These are phyloP conservation scores for Lichenostomus cassidix DNA, from an alignment of 2,113 vertebrate genomes.

Conservation along the genomic window DNA sequence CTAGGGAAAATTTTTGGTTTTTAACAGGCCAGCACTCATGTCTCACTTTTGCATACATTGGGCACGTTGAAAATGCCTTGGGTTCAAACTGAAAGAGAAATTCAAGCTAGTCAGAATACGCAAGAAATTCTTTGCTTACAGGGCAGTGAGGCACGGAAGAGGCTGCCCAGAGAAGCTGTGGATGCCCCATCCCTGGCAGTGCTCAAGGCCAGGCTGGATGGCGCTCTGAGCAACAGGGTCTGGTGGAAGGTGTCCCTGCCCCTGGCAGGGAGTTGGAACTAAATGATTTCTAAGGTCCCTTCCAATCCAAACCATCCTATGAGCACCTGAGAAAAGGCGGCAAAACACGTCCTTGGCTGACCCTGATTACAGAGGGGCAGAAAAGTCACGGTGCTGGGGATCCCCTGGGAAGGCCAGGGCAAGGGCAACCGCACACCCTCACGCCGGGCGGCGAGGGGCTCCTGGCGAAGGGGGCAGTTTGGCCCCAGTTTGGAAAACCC, in stretches of 20 bases:
- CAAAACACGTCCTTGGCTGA: neutral
- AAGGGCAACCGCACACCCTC: neutral
- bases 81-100: neutral
- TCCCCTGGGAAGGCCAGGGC: neutral
- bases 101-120: neutral
- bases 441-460: neutral
- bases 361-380: accelerated
- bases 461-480: neutral
- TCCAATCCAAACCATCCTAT: too few species aligned
- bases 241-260: neutral
- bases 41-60: neutral
- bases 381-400: accelerated
- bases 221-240: neutral
- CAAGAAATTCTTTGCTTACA: neutral
- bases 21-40: neutral
- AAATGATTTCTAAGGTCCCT: neutral
- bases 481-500: accelerated
- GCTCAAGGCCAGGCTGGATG: neutral
- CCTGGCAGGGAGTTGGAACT: accelerated
- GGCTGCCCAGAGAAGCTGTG: too few species aligned
- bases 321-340: neutral
- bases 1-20: neutral
- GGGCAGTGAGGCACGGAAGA: neutral
- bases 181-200: neutral
- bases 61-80: accelerated